Evolutionary conservation across 2,888 invertebrate species (phyloP).

Genomic region (Mactromeris polynyma): DNA sequence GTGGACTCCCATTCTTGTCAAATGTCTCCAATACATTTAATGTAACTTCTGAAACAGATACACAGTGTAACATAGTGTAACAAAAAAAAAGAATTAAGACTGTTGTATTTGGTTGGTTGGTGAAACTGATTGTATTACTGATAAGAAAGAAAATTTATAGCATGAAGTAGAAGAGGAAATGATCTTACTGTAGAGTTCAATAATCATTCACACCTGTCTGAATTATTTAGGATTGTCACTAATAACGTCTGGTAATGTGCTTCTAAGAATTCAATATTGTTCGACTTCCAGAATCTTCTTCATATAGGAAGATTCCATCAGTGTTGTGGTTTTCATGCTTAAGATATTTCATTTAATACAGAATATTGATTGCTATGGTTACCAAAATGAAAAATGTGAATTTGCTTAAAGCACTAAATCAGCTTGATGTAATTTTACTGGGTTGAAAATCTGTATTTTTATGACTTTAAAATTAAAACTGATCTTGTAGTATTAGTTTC

Average conservation of each 20-base stretch:
- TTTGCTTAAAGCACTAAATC: neutral
- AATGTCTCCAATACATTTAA: neutral
- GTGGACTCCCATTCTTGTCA: no score
- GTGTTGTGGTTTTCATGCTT: neutral
- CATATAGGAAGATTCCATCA: neutral
- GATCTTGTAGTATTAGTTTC: neutral
- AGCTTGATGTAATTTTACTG: neutral
- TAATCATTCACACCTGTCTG: neutral
- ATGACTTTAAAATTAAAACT: conserved; percentile 10
- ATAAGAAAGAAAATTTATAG: neutral
- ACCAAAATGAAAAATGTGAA: neutral
- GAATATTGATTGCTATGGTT: conserved; percentile 9
- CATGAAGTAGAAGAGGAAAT: neutral
- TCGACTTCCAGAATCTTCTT: neutral
- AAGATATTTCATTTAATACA: neutral
- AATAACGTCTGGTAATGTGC: neutral
- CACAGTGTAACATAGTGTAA: no score
- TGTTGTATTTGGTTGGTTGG: no score
- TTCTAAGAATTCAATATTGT: neutral
- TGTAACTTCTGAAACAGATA: neutral
- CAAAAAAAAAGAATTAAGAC: no score
- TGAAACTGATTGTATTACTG: neutral
- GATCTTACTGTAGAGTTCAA: neutral
- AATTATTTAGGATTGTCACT: neutral
- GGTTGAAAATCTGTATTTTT: neutral